These are phyloP conservation scores for Agriotes lineatus DNA, from an alignment of 2,888 invertebrate species.

Conservation along the genomic window DNA sequence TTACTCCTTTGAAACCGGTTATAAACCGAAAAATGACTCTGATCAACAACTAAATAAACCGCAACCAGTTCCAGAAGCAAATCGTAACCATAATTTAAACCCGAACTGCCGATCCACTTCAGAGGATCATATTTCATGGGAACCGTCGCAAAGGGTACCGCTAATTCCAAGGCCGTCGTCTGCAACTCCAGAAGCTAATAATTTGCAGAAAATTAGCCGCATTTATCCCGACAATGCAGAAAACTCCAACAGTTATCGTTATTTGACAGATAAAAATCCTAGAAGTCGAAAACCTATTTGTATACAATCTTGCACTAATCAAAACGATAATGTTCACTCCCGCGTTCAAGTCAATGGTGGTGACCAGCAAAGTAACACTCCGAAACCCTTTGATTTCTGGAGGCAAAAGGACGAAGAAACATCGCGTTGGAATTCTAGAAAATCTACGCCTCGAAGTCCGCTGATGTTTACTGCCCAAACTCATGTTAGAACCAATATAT, in stretches of 20 bases:
- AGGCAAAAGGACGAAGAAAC: conserved; percentile 71
- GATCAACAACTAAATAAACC: conserved; percentile 43
- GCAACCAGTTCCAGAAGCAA: conserved; percentile 20
- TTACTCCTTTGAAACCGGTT: conserved; percentile 67
- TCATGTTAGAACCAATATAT: conserved; percentile 61
- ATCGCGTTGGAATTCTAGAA: conserved; percentile 44
- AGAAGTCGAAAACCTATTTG: conserved; percentile 81
- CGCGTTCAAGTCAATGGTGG: background rate
- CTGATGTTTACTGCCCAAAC: conserved; percentile 63
- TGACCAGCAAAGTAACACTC: conserved; percentile 49
- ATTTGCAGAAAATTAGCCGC: conserved; percentile 43
- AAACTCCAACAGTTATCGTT: conserved; percentile 68
- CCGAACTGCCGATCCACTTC: conserved; percentile 60
- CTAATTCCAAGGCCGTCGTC: conserved; percentile 62
- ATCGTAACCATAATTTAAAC: conserved; percentile 54
- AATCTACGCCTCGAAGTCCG: conserved; percentile 53
- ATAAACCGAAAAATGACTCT: conserved; percentile 33
- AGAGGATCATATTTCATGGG: conserved; percentile 60
- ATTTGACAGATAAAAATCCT: conserved; percentile 79
- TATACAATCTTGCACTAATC: conserved; percentile 59
- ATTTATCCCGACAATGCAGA: conserved; percentile 44
- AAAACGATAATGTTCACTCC: background rate
- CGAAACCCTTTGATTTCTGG: conserved; percentile 75
- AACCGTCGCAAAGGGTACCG: conserved; percentile 50
- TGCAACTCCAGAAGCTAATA: conserved; percentile 60